phyloP scores from a whole-genome alignment of 30 jellyfish, hydroid and myxozoan species.

The Cassiopea xamachana region DNA sequence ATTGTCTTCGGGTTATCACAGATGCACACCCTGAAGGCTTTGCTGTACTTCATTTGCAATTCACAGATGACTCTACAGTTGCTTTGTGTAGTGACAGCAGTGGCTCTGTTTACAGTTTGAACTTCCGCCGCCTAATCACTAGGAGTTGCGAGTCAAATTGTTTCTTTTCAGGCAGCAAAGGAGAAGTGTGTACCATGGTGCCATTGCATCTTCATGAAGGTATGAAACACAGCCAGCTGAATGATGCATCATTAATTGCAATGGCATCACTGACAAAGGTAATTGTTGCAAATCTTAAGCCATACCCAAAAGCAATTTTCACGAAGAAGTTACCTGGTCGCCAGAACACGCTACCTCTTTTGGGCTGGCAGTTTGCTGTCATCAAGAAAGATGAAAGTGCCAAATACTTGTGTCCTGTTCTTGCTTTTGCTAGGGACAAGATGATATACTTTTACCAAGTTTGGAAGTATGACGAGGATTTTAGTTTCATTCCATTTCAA shows the following conservation, averaged over 20 bases:
- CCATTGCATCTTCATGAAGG: conserved; percentile 93
- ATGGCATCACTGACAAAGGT: conserved; percentile 98
- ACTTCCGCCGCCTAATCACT: conserved; percentile 85
- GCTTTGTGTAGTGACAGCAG: conserved; percentile 99
- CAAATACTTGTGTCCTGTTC: conserved; percentile 87
- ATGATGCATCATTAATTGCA: conserved; percentile 88
- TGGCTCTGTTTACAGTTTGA: conserved; percentile 98
- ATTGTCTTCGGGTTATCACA: conserved; percentile 91
- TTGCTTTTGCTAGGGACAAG: conserved; percentile 94
- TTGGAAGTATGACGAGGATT: conserved; percentile 75
- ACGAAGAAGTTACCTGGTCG: conserved; percentile 86
- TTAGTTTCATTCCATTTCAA: conserved; percentile 70
- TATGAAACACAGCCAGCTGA: conserved; percentile 87
- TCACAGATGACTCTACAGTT: conserved; percentile 96
- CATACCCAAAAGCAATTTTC: conserved; percentile 91
- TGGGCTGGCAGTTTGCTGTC: conserved; percentile 96
- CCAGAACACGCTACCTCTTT: conserved; percentile 80
- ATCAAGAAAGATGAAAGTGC: conserved; percentile 69
- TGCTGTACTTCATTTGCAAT: conserved; percentile 98
- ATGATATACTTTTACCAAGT: conserved; percentile 76
- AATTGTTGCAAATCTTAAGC: conserved; percentile 88
- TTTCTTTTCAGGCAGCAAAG: conserved; percentile 99
- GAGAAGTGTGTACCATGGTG: conserved; percentile 98
- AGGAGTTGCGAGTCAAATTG: conserved; percentile 97
- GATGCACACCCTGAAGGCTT: conserved; percentile 99